A percentile compares a stretch with the other conserved stretches of the same genome.
These are phyloP conservation scores for Nysson spinosus DNA, from an alignment of 2,888 invertebrate species.

Conservation along the genomic window DNA sequence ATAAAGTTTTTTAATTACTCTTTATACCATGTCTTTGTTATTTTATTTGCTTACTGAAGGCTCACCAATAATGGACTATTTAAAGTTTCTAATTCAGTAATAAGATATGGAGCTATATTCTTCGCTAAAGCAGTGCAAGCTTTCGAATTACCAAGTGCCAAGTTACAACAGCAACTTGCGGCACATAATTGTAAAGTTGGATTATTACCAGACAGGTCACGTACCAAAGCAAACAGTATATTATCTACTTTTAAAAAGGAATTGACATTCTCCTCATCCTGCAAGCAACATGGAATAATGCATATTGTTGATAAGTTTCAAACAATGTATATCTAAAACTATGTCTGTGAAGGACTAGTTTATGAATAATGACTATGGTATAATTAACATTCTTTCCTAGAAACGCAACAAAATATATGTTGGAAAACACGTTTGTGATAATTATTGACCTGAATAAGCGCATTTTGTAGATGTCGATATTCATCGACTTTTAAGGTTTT, in stretches of 20 bases:
- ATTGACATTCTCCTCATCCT: conserved; percentile 75
- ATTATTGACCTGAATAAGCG: conserved; percentile 70
- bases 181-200: conserved; percentile 79
- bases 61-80: conserved; percentile 69
- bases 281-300: conserved; percentile 61
- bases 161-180: conserved; percentile 80
- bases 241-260: conserved; percentile 75
- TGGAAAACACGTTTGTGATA: too few species aligned
- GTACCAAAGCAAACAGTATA: conserved; percentile 78
- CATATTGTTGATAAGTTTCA: not conserved
- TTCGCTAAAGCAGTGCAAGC: conserved; percentile 77
- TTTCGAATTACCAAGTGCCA: conserved; percentile 78
- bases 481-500: conserved; percentile 60
- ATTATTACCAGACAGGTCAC: conserved; percentile 79
- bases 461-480: conserved; percentile 68
- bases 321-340: not conserved
- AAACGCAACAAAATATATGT: too few species aligned
- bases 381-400: too few species aligned
- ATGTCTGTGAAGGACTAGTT: not conserved
- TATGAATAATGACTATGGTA: not conserved
- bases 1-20: not conserved
- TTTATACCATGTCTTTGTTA: not conserved
- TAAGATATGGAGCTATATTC: conserved; percentile 78
- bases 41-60: too few species aligned
- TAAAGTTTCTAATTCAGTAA: conserved; percentile 72